Conservation (phyloP, 1,140 invertebrate species). For the Triops cancriformis region DNA sequence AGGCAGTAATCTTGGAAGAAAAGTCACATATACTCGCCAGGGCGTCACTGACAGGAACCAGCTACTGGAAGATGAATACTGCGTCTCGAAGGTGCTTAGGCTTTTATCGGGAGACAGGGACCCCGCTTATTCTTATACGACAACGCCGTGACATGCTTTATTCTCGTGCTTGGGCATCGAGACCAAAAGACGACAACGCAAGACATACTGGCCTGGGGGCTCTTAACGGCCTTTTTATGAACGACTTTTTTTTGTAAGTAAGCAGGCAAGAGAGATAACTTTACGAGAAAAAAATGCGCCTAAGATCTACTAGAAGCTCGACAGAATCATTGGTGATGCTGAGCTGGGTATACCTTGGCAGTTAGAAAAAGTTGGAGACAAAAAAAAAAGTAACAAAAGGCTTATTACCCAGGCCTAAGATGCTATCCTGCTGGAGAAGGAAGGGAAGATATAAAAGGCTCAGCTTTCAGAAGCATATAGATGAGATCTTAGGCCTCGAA, state of each 20-base stretch:
- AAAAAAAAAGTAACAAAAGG: background rate
- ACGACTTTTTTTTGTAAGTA: background rate
- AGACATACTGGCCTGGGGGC: background rate
- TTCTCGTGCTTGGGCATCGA: background rate
- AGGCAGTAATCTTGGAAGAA: background rate
- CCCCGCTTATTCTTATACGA: background rate
- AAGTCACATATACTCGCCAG: slow-evolving; percentile 6
- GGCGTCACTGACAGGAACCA: slow-evolving; percentile 7
- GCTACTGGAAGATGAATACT: slow-evolving; percentile 13
- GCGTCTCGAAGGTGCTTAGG: slow-evolving; percentile 1
- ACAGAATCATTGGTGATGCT: background rate
- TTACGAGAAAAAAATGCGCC: background rate
- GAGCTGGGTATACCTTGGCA: background rate
- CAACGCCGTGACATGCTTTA: slow-evolving; percentile 9
- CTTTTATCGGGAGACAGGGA: background rate
- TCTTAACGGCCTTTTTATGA: background rate
- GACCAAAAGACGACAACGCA: background rate
- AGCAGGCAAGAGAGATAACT: background rate
- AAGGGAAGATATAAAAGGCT: background rate
- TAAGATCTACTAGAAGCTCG: background rate
- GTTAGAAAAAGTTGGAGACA: background rate
- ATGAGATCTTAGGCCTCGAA: background rate
- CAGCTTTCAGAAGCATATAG: background rate
- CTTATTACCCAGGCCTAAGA: background rate
- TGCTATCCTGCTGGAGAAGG: background rate